Conservation (phyloP, 2,113 vertebrate species). For the Climacteris rufus region DNA sequence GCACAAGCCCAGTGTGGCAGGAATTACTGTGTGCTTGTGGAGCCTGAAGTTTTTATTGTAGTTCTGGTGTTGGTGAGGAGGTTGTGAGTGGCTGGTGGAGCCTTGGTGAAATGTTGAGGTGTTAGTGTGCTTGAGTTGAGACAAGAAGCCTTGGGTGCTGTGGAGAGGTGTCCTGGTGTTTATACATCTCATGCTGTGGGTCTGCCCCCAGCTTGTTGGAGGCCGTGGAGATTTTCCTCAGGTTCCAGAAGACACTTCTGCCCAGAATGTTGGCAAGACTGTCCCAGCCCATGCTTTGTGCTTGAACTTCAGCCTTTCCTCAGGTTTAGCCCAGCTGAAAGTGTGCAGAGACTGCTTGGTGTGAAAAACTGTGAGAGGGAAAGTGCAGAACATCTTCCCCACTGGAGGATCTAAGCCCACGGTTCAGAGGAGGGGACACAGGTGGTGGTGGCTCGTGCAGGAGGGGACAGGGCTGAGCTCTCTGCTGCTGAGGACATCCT, state of each 20-base stretch:
- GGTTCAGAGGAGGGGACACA: neutral
- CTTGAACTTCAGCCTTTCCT: neutral
- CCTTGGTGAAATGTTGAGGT: neutral
- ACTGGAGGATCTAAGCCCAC: rapidly evolving
- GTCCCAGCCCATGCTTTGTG: neutral
- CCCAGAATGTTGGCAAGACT: neutral
- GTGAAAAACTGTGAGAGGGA: neutral
- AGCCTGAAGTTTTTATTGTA: neutral
- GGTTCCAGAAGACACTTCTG: neutral
- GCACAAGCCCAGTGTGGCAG: neutral
- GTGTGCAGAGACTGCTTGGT: neutral
- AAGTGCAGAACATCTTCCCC: neutral
- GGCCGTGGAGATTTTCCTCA: neutral
- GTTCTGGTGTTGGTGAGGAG: neutral
- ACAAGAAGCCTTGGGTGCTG: neutral
- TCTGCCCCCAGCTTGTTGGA: rapidly evolving
- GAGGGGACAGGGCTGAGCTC: neutral
- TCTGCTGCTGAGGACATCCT: neutral
- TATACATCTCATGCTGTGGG: neutral
- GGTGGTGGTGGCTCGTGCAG: neutral
- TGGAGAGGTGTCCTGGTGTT: neutral
- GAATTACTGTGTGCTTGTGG: neutral
- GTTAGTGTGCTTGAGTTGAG: neutral
- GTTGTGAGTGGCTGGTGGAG: neutral
- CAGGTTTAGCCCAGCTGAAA: neutral